Base-by-base conservation (phyloP, 2,888 invertebrate genomes). In the Drosophila emarginata region DNA sequence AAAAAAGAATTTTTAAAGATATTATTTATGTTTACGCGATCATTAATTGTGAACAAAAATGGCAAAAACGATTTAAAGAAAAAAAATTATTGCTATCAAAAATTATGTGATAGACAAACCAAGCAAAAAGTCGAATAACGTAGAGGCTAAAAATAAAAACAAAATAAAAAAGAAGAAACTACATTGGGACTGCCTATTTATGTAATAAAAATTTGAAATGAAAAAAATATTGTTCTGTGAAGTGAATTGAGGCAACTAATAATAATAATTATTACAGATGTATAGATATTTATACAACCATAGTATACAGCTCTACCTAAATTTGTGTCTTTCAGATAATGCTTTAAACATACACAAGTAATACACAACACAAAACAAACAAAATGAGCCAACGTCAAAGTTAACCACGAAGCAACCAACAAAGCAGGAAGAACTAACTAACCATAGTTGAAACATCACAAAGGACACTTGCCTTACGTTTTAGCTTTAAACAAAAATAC, bases 81-180 rank as follows among this genome's bases (percentile, higher is more conserved):
- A 45, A 12, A 45, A 45, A 45, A 45, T 45, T 21, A 21, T 45
- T 45, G 45, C 45, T 45, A 69, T 58, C 40, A 58, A 65, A 60
- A 83, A 88, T 88, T 83, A 85, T 83, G 79, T 76, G 74, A 72
- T 68, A 67, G 64, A 21, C 40, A 63, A 65, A 67, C 45, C 18
- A 21, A 45, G 18, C 18, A 69, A 73, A 68, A 69, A 61, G 60
- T 32, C 64, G 74, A 86, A 76, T 63, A 85, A 77, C 74, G 89
- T 89, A 54, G 89, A 78, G 45, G 79, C 90, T 90, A 90, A 87
- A 90, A 90, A 90, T 90, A 90, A 69, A 88, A 89, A 83, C 18
- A 45, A 45, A 45, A 45, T 45, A 21, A 45, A 18, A 45, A 45
- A 45, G 21, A 45, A 45, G 11, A 45, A 45, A 45, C 40, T 7